phyloP scores from a whole-genome alignment of 2,888 invertebrate species.

The Tinea pellionella region DNA sequence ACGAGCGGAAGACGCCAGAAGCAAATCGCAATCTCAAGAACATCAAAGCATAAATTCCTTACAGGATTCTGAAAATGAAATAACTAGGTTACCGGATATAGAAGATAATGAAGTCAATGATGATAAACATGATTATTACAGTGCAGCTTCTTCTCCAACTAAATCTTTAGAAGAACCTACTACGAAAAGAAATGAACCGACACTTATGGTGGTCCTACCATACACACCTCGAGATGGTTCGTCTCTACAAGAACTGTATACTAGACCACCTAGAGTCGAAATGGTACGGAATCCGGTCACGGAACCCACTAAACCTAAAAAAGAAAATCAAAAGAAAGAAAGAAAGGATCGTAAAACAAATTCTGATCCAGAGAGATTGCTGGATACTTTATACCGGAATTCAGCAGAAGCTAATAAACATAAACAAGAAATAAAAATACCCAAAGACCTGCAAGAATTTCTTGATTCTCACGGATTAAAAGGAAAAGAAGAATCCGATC shows the following conservation, averaged over 20 bases:
- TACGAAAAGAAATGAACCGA: constrained; percentile 38
- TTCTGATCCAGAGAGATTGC: background rate
- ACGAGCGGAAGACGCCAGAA: constrained; percentile 60
- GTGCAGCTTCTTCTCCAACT: constrained; percentile 22
- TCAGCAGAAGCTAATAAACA: constrained; percentile 30
- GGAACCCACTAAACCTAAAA: constrained; percentile 32
- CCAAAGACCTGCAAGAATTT: constrained; percentile 38
- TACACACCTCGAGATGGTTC: constrained; percentile 69
- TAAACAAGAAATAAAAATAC: constrained; percentile 31
- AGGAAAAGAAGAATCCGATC: constrained; percentile 43
- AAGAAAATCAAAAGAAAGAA: constrained; percentile 16
- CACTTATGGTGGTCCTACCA: constrained; percentile 76
- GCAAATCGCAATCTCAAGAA: constrained; percentile 18
- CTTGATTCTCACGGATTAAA: constrained; percentile 50
- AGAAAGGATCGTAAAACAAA: constrained; percentile 25
- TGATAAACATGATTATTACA: background rate
- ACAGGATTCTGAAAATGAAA: constrained; percentile 33
- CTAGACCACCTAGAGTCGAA: constrained; percentile 73
- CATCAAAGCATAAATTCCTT: constrained; percentile 26
- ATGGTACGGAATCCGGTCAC: constrained; percentile 45
- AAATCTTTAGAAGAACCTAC: constrained; percentile 31
- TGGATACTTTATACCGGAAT: constrained; percentile 29
- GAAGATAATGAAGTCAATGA: background rate
- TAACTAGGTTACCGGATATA: constrained; percentile 18
- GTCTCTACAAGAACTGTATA: constrained; percentile 73